Evolutionary conservation across 1,140 invertebrate genomes (phyloP).

Genomic region (Holcopasites calliopsidis): DNA sequence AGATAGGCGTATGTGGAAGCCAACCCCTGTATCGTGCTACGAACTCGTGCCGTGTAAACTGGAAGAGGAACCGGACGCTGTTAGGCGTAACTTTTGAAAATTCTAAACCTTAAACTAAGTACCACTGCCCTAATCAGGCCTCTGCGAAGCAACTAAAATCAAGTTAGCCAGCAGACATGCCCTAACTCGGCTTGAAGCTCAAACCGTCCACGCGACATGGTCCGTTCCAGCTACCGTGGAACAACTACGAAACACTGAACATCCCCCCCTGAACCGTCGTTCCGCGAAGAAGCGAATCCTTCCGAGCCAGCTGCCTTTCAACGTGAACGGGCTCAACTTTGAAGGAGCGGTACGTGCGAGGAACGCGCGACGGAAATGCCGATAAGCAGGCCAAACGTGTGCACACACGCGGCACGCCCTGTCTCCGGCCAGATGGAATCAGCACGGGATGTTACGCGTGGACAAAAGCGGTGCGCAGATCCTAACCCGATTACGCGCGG

Average conservation of each 20-base stretch:
- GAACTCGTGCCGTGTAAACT: too few species aligned
- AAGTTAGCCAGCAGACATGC: not conserved
- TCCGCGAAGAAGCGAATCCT: not conserved
- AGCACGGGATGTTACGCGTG: conserved; percentile 64
- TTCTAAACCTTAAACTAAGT: too few species aligned
- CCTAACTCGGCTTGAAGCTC: not conserved
- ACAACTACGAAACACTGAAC: not conserved
- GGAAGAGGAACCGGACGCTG: not conserved
- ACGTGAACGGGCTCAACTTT: not conserved
- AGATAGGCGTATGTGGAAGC: not conserved
- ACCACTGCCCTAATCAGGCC: too few species aligned
- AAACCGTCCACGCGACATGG: too few species aligned
- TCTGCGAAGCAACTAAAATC: too few species aligned
- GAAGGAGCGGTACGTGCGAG: not conserved
- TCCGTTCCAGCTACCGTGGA: too few species aligned
- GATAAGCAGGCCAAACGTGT: conserved; percentile 26
- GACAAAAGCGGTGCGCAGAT: conserved; percentile 66
- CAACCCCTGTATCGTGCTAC: too few species aligned
- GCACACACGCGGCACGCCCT: conserved; percentile 25
- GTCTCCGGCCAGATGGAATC: conserved; percentile 72
- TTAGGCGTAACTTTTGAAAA: too few species aligned
- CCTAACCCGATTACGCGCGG: conserved; percentile 79
- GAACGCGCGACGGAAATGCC: not conserved
- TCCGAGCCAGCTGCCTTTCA: not conserved
- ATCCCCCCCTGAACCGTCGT: not conserved